Percentiles rank a stretch among this genome's conserved stretches.
phyloP scores from a whole-genome alignment of 2,888 invertebrate genomes.

The Reticulitermes lucifugus region DNA sequence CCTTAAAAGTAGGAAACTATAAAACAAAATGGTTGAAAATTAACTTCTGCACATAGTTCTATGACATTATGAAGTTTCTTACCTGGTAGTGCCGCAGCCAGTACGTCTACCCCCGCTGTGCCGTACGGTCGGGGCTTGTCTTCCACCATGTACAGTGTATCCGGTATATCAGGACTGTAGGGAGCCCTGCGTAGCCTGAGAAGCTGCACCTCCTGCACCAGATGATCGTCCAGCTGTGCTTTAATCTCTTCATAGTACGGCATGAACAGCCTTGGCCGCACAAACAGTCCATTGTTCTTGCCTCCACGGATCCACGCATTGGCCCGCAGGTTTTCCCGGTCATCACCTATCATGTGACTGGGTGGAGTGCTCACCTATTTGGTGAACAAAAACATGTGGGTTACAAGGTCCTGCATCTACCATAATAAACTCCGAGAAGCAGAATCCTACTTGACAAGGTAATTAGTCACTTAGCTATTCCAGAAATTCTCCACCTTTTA shows the following conservation, averaged over 20 bases:
- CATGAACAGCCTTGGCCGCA: conserved; percentile 91
- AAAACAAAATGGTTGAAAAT: conserved; percentile 75
- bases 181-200: conserved; percentile 77
- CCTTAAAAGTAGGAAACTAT: neutral
- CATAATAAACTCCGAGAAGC: too few species aligned
- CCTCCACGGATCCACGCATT: conserved; percentile 84
- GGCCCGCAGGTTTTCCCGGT: conserved; percentile 72
- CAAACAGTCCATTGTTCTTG: conserved; percentile 77
- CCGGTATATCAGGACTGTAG: conserved; percentile 87
- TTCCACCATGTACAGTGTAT: conserved; percentile 91
- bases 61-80: conserved; percentile 68
- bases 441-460: too few species aligned
- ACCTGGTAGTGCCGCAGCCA: conserved; percentile 59
- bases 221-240: conserved; percentile 84
- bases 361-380: conserved; percentile 78
- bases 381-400: too few species aligned
- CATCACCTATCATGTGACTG: conserved; percentile 84
- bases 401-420: too few species aligned
- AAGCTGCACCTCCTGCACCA: conserved; percentile 81
- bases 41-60: too few species aligned
- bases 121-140: conserved; percentile 68
- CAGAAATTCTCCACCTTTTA: too few species aligned
- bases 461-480: too few species aligned
- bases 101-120: conserved; percentile 72
- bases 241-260: conserved; percentile 96